Evolutionary conservation across 2,797 vertebrate species (phyloP).

Genomic region (Peromyscus melanophrys): DNA sequence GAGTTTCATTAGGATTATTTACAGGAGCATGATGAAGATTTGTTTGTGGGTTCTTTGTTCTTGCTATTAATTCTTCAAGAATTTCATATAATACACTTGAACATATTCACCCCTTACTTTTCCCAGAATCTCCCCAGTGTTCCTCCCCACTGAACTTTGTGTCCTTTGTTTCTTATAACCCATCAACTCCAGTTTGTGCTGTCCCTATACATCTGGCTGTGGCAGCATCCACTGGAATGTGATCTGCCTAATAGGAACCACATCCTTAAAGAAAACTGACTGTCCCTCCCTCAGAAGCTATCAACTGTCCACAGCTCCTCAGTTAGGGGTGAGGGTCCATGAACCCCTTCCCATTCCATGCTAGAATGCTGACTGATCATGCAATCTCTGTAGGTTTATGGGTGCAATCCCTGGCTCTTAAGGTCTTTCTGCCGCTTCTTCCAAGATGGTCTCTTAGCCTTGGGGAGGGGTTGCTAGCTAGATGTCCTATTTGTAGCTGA

Average conservation of each 20-base stretch:
- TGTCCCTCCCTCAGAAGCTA: background rate
- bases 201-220: background rate
- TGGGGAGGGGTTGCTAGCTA: background rate
- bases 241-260: background rate
- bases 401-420: background rate
- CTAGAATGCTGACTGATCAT: background rate
- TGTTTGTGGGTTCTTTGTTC: background rate
- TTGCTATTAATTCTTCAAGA: background rate
- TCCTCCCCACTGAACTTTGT: background rate
- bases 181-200: background rate
- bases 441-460: background rate
- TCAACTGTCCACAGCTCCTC: background rate
- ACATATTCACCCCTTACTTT: background rate
- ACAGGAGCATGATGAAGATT: background rate
- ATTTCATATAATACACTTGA: background rate
- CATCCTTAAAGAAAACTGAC: background rate
- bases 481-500: background rate
- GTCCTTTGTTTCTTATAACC: background rate
- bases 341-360: background rate
- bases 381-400: background rate
- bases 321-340: too few species aligned
- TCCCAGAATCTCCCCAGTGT: background rate
- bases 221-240: background rate
- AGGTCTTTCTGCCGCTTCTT: background rate
- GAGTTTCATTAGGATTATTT: background rate